These are phyloP conservation scores for Latrodectus elegans DNA, from an alignment of 2,888 invertebrate genomes.

Conservation along the genomic window DNA sequence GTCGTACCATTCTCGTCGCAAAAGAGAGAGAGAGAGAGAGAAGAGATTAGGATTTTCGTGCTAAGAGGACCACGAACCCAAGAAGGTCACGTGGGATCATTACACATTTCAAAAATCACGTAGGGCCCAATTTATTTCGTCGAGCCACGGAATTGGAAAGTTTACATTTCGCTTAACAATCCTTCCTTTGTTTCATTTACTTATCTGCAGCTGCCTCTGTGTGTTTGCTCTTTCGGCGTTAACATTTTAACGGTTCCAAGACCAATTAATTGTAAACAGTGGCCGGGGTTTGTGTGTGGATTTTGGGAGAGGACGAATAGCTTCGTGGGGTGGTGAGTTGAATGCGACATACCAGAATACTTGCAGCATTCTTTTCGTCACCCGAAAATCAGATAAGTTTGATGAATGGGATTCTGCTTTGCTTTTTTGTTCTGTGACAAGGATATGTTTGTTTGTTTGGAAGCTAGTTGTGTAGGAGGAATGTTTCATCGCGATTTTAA, in stretches of 20 bases:
- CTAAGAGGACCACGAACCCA: background rate
- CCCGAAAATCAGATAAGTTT: conserved; percentile 24
- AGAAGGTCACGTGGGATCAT: conserved; percentile 34
- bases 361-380: conserved; percentile 10
- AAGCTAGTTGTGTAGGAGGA: too few species aligned
- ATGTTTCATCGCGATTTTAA: too few species aligned
- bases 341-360: too few species aligned
- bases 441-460: too few species aligned
- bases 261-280: conserved; percentile 57
- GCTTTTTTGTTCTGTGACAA: background rate
- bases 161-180: conserved; percentile 47
- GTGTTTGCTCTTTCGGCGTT: background rate
- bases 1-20: background rate
- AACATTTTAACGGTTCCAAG: conserved; percentile 15
- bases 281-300: conserved; percentile 24
- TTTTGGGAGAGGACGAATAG: background rate
- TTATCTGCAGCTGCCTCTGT: background rate
- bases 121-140: conserved; percentile 25
- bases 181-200: conserved; percentile 29
- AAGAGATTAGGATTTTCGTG: background rate
- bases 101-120: conserved; percentile 25
- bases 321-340: too few species aligned
- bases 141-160: conserved; percentile 33
- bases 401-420: conserved; percentile 13
- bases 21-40: background rate